Evolutionary conservation across 1,140 invertebrate genomes (phyloP), one percentile per base, ranked within the genome.

Genomic region (Drosophila mojavensis): DNA sequence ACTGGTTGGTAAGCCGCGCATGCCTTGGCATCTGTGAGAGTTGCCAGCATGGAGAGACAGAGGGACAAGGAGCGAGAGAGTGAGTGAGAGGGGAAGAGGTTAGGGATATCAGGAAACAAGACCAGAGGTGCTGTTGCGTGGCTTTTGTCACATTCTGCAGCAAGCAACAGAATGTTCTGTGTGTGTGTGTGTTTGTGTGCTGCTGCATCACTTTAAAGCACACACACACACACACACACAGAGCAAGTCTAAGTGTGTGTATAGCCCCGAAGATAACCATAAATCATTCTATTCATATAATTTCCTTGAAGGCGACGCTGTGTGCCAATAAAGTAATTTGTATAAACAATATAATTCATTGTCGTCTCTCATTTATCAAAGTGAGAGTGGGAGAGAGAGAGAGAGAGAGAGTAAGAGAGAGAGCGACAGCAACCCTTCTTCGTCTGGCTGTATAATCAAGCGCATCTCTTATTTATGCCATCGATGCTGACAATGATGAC

Each of bases 271-370:
- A 64, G 53, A 47, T 63, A 30, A 39, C 39, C 65, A 84, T 84
- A 85, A 84, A 84, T 84, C 82, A 84, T 71, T 64, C 69, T 63
- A 77, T 88, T 65, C 74, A 69, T 71, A 67, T 79, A 77, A 88
- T 68, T 69, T 68, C 39, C 56, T 58, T 41, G 50, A 13, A 48
- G 55, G 48, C 41, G 62, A 39, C 62, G 58, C 61, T 54, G 60
- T 51, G 60, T 70, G 78, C 67, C 83, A 88, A 88, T 88, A 81
- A 88, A 88, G 73, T 89, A 88, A 88, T 88, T 88, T 88, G 83
- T 83, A 83, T 88, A 81, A 88, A 80, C 84, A 88, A 88, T 79
- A 78, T 86, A 83, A 88, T 88, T 88, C 84, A 78, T 81, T 68
- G 55, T 65, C 78, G 74, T 39, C 55, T 75, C 64, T 63, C 84